Base-by-base conservation (phyloP, 2,888 invertebrate genomes). In the Beris chalybata region DNA sequence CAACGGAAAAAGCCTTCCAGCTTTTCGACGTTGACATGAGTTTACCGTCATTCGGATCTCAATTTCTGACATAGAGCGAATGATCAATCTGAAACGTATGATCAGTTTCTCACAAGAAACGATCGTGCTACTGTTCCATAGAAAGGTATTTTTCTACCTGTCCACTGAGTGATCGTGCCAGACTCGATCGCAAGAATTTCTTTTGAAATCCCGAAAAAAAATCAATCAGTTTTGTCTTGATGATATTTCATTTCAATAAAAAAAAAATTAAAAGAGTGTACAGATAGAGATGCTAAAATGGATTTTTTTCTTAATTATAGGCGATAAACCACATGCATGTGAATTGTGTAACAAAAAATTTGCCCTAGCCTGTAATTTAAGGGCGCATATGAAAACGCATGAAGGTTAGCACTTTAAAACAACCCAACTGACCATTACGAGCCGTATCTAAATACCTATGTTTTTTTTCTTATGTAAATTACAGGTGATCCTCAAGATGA, bases 301-400 rank as follows among this genome's bases (percentile, higher is more conserved):
- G 56, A 56, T 30, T 5, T 38, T 7, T 38, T 7, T 38, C 3
- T 38, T 9, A 38, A 70, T 82, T 82, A 68, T 82, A 89, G 90
- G 89, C 71, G 89, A 89, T 77, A 89, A 89, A 76, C 89, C 89
- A 12, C 89, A 89, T 77, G 85, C 86, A 52, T 90, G 90, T 76
- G 84, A 86, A 71, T 78, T 88, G 30, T 90, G 89, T 78, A 85
- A 85, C 75, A 89, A 89, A 79, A 85, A 86, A 75, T 90, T 90
- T 75, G 89, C 89, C 5, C 79, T 90, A 69, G 87, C 88, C 56
- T 89, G 89, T 79, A 90, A 90, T 76, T 79, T 90, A 70, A 82
- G 88, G 72, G 89, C 89, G 0, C 89, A 90, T 76, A 83, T 88
- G 83, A 89, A 89, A 78, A 89, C 89, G 3, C 89, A 89, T 74